phyloP scores from a whole-genome alignment of 2,888 invertebrate genomes.

The Deilephila porcellus region DNA sequence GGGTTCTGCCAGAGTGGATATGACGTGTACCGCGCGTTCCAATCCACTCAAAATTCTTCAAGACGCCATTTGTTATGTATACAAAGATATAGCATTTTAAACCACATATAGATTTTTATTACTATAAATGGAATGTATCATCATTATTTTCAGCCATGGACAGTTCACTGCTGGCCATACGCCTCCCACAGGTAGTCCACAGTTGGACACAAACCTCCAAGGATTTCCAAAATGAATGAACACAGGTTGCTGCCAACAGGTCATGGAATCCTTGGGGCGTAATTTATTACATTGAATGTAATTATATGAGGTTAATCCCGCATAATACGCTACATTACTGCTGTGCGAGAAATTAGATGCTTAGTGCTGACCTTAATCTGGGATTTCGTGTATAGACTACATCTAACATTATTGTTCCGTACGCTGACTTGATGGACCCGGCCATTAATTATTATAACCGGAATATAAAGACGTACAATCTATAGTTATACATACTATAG shows the following conservation, averaged over 20 bases:
- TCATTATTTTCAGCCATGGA: too few species aligned
- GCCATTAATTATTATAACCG: background rate
- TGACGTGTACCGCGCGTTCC: background rate
- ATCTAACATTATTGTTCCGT: background rate
- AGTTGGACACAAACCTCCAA: too few species aligned
- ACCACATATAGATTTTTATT: too few species aligned
- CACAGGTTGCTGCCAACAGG: background rate
- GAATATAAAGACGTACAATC: background rate
- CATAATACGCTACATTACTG: background rate
- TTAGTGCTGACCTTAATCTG: constrained; percentile 22
- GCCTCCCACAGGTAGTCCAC: too few species aligned
- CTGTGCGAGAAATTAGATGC: constrained; percentile 1
- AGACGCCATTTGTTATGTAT: background rate
- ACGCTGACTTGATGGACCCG: background rate
- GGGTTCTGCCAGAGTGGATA: background rate
- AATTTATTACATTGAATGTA: background rate
- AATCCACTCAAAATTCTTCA: background rate
- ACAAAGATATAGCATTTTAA: background rate
- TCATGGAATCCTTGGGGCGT: background rate
- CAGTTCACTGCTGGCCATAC: too few species aligned
- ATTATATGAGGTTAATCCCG: background rate
- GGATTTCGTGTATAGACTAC: constrained; percentile 15
- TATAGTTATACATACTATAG: background rate
- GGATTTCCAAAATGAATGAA: too few species aligned
- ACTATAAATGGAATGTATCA: too few species aligned